Percentiles rank a stretch among this genome's conserved stretches.
Conservation (phyloP, 2,113 vertebrate genomes). For the Chaenocephalus aceratus region DNA sequence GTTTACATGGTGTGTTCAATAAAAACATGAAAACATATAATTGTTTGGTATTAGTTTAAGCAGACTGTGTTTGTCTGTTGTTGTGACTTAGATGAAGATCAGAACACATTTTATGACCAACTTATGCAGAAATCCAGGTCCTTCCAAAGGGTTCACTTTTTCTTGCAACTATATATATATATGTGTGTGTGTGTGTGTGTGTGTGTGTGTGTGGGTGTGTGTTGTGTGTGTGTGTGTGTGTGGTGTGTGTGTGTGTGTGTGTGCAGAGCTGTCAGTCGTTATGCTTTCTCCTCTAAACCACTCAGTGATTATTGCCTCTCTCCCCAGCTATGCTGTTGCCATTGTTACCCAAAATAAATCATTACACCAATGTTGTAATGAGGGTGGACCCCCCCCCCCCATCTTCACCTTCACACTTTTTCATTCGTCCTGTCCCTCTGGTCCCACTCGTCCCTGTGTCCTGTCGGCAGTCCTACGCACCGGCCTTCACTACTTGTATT, state of each 20-base stretch:
- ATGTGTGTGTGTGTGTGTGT: background rate
- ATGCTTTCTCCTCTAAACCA: conserved; percentile 58
- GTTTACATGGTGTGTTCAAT: no score
- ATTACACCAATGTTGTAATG: conserved; percentile 24
- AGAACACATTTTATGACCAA: no score
- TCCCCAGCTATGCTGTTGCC: conserved; percentile 26
- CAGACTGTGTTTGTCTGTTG: no score
- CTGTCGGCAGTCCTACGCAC: conserved; percentile 16
- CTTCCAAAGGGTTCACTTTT: no score
- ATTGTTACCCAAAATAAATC: conserved; percentile 61
- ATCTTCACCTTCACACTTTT: conserved; percentile 41
- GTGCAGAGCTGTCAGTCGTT: conserved; percentile 7
- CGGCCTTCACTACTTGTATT: conserved; percentile 17
- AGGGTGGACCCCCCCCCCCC: conserved; percentile 7
- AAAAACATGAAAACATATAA: no score
- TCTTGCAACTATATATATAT: no score
- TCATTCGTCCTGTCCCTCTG: conserved; percentile 22
- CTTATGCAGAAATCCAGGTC: no score
- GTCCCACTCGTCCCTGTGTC: conserved; percentile 20
- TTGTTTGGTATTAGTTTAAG: no score
- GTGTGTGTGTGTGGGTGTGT: conserved; percentile 17
- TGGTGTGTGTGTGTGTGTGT: background rate
- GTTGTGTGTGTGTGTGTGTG: background rate
- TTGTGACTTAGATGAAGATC: no score
- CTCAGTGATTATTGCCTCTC: conserved; percentile 52